Base-by-base conservation (phyloP, 2,113 vertebrate genomes). In the Telmatochromis sp. region DNA sequence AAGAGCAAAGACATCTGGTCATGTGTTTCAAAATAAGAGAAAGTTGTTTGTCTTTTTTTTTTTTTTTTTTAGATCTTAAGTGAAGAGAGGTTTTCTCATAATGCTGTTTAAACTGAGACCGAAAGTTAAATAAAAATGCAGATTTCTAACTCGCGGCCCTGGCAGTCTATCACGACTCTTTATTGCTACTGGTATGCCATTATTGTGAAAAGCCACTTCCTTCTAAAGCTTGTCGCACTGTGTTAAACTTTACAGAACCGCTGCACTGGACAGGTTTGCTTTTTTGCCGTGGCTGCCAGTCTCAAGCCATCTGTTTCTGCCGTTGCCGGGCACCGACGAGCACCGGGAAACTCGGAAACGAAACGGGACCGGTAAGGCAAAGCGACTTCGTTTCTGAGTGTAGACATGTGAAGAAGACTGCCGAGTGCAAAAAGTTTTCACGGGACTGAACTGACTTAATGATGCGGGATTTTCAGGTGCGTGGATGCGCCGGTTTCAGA, bases 341-440 rank as follows among this genome's bases (percentile, higher is more conserved):
- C 91, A 84, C 87, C 82, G 87, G 89, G 88, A 73, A 71, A 88
- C 68, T 93, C 87, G 78, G 82, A 89, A 87, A 90, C 92, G 58
- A 82, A 93, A 71, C 94, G 84, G 73, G 37, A 82, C 93, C 94
- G 95, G 96, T 96, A 95, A 93, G 95, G 7, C 11, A 31, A 54
- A 19, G 35, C 35, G 53, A 47, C 37, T 51, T 84, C 2, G 2
- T 35, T 3, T 40, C 40, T 15, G 9, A 5, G 17, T 42, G 5
- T 45, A 3, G 19, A 42, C 81, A 12, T 40, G 37, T 12, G 81
- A 31, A 45, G 17, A 4, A 37, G 12, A 5, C 6, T 28, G 58
- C 31, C 50, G 14, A 5, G 14, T 15, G 73, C 23, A 40, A 47
- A 83, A 92, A 93, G 85, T 95, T 93, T 87, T 1, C 11, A 33